Evolutionary conservation across 2,888 invertebrate genomes (phyloP), one percentile per base, ranked within the genome.

Genomic region (Incurvaria masculella): DNA sequence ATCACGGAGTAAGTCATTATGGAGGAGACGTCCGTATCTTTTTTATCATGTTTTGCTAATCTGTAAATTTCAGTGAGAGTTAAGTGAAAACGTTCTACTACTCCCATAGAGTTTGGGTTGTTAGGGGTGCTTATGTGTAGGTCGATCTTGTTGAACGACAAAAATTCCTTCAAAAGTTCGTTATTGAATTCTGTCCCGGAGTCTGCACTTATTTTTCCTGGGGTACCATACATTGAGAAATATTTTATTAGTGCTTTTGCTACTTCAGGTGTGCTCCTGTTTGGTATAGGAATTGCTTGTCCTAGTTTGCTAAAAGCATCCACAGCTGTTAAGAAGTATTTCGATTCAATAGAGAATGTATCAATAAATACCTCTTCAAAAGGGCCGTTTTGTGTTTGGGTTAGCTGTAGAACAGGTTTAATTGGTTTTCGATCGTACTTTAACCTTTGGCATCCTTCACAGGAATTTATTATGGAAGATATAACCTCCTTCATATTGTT

Each of bases 321-420:
- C 26, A 54, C 46, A 10, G 52, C 2, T 10, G 53, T 56, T 4
- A 54, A 39, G 44, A 50, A 52, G 42, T 51, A 46, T 26, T 47
- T 50, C 3, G 46, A 45, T 46, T 54, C 52, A 18, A 52, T 54
- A 2, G n/a, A 42, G 17, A 51, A 51, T n/a, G 53, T 21, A 48
- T 53, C 53, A 6, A 26, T 56, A 21, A 58, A 59, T 6, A 57
- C 4, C 55, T 61, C 56, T 20, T 57, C 48, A 41, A 59, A 58
- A 0, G 59, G 58, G 44, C 44, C 53, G 5, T 19, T 40, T 18
- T 54, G 55, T 1, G 58, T 58, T 44, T 59, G 58, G 0, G 59
- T 57, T 21, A 59, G 44, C 27, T 58, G 52, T 20, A 58, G 17
- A 11, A 40, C 3, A 1, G 58, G 57, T 49, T 59, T 59, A 2